Evolutionary conservation across 2,113 vertebrate species (phyloP), one percentile per base, ranked within the genome.

Genomic region (Scopus umbretta): DNA sequence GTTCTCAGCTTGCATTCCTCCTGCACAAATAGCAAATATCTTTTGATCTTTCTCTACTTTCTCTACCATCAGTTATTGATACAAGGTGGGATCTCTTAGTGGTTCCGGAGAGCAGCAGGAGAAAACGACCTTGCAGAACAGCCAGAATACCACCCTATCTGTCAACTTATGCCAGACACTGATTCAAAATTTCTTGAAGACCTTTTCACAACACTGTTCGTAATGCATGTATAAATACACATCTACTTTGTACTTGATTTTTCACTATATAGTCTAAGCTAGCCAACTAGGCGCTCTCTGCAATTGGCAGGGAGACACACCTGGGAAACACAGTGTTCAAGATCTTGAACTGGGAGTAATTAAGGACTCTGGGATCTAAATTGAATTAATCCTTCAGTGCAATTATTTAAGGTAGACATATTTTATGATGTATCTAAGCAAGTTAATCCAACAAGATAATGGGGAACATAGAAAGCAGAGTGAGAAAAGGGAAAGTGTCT

Each of bases 91-190:
- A 17, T 50, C 49, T 50, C 13, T 12, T 56, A 22, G 13, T 7
- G 5, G 29, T 11, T 59, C 11, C 42, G 17, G 15, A 30, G 19
- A 80, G 7, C 7, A 72, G 22, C 15, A 9, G 22, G 62, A 75
- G 53, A 56, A 26, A 59, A 58, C 10, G n/a, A 36, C 14, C 5
- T 55, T n/a, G 7, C 19, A 47, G 42, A 71, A 49, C 26, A 74
- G 16, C 7, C 18, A 50, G 42, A 65, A 25, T 42, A 55, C 20
- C 18, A 43, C 36, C 10, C 25, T 3, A 0, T 45, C 29, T 73
- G 22, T 29, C 45, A 74, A 1, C 0, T 3, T 32, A 29, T 29
- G 29, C 21, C 42, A 79, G 45, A n/a, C 18, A 47, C 5, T 13
- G 5, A 56, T 27, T 66, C 16, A 42, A 75, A 80, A 56, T 27